phyloP scores from a whole-genome alignment of 2,888 invertebrate genomes.

The Caenorhabditis sp. region DNA sequence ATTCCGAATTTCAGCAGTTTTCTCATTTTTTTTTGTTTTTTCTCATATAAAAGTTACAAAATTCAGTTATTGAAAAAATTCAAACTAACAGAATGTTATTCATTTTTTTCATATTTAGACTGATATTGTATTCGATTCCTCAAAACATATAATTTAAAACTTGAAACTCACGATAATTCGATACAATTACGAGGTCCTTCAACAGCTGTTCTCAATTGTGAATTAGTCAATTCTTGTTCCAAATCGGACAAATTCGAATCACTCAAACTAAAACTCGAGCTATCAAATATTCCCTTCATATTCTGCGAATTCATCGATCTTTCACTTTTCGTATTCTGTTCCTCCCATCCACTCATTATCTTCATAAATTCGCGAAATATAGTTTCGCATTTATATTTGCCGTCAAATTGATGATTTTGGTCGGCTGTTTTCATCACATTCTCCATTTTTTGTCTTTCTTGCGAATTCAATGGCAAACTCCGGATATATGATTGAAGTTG shows the following conservation, averaged over 20 bases:
- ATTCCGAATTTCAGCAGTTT: too few relatives aligned
- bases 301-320: not conserved
- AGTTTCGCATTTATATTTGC: not conserved
- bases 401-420: not conserved
- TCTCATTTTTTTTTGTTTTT: too few relatives aligned
- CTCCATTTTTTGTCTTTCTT: not conserved
- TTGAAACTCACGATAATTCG: not conserved
- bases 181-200: not conserved
- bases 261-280: not conserved
- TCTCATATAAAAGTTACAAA: too few relatives aligned
- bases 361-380: not conserved
- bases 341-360: not conserved
- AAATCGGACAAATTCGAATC: not conserved
- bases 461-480: not conserved
- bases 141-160: too few relatives aligned
- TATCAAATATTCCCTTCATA: too few relatives aligned
- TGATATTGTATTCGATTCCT: too few relatives aligned
- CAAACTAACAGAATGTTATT: too few relatives aligned
- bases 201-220: not conserved
- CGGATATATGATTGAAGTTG: not conserved
- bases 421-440: not conserved
- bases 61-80: too few relatives aligned
- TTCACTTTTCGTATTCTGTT: not conserved
- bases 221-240: not conserved
- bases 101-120: too few relatives aligned